Percentiles rank a stretch among this genome's conserved stretches.
Conservation (phyloP, 2,797 vertebrate genomes). For the Hybognathus amarus region DNA sequence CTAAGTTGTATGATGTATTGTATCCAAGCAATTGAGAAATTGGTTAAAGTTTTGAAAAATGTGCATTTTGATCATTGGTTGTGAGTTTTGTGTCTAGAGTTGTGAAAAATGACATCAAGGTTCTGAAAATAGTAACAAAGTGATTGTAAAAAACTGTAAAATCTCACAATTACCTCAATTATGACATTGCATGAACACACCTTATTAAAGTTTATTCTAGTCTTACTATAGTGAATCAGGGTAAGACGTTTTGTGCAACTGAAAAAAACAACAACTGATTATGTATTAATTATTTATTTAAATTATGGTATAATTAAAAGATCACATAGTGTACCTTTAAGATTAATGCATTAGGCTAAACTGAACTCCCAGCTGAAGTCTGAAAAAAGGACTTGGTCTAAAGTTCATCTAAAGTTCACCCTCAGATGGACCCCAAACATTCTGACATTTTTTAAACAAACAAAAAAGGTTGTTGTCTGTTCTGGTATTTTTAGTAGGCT, state of each 20-base stretch:
- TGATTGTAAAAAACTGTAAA: too few species aligned
- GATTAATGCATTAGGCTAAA: background rate
- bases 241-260: background rate
- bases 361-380: background rate
- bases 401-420: background rate
- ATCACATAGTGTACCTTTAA: background rate
- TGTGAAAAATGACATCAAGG: too few species aligned
- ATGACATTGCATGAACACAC: too few species aligned
- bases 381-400: background rate
- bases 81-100: too few species aligned
- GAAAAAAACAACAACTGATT: background rate
- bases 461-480: background rate
- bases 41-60: too few species aligned
- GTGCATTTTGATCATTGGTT: too few species aligned
- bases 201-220: too few species aligned
- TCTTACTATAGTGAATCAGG: background rate
- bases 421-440: background rate
- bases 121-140: too few species aligned
- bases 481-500: background rate
- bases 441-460: constrained; percentile 19
- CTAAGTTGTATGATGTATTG: too few species aligned
- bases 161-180: too few species aligned
- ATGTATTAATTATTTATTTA: background rate
- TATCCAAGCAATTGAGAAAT: too few species aligned
- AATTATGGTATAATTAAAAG: background rate